Conservation (phyloP, 1,140 invertebrate species). For the Leptinotarsa lineolata region DNA sequence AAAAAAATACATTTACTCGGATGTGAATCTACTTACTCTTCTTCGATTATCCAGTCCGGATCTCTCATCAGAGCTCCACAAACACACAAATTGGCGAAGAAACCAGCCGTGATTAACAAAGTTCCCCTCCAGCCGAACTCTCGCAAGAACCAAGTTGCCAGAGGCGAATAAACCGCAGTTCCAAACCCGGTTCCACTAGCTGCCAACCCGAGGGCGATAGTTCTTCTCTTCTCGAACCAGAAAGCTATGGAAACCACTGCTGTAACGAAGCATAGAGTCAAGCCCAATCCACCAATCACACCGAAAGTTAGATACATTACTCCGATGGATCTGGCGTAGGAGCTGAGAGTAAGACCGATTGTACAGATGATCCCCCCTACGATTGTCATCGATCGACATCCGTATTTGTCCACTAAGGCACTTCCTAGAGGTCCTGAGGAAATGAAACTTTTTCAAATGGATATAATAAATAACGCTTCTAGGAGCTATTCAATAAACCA, state of each 20-base stretch:
- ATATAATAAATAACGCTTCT: no score
- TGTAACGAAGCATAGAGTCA: conserved; percentile 85
- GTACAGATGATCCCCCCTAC: conserved; percentile 76
- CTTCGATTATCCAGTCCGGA: conserved; percentile 74
- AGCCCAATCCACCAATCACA: conserved; percentile 80
- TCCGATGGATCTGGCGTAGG: conserved; percentile 71
- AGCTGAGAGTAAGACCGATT: conserved; percentile 78
- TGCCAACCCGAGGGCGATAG: conserved; percentile 88
- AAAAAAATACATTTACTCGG: no score
- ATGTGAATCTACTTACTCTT: conserved; percentile 45
- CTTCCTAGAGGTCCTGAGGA: conserved; percentile 79
- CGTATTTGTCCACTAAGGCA: conserved; percentile 84
- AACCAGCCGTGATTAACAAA: conserved; percentile 64
- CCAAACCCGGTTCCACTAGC: conserved; percentile 88
- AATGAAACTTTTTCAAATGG: no score
- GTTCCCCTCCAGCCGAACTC: conserved; percentile 88
- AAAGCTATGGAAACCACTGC: conserved; percentile 92
- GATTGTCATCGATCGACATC: conserved; percentile 83
- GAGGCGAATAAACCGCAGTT: conserved; percentile 81
- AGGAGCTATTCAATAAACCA: no score
- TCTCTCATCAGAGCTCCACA: conserved; percentile 88
- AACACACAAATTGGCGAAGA: conserved; percentile 83
- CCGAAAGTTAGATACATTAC: conserved; percentile 86
- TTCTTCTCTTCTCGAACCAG: conserved; percentile 93
- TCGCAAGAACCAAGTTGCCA: conserved; percentile 75